Evolutionary conservation across 2,797 vertebrate species (phyloP), one percentile per base, ranked within the genome.

Genomic region (Rhinophrynus dorsalis): DNA sequence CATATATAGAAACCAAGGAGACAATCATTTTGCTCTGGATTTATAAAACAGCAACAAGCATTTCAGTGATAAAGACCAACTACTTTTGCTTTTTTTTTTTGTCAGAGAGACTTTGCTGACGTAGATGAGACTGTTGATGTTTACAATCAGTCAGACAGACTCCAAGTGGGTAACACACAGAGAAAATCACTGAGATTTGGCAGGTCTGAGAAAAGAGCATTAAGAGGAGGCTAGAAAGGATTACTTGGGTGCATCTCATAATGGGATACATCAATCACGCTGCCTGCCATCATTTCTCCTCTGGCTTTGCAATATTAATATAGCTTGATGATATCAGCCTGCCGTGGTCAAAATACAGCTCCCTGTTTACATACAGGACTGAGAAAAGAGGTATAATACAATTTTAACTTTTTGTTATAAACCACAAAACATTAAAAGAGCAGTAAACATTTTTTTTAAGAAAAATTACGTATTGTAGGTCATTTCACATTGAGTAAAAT

Each of bases 221-320:
- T 69, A 69, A 18, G 13, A 30, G 32, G 20, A 62, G 57, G 40
- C 58, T 55, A 29, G 58, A 54, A 61, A 48, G 57, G 45, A 61
- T 69, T 54, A 58, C 17, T 18, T 62, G 47, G 24, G 13, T 42
- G 7, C 51, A 38, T 35, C 51, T 30, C 12, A 51, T 69, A 69
- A 69, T 62, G 48, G 57, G 67, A 55, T 12, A 24, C 58, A 69
- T 69, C 67, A 69, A 69, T 69, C 67, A 69, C 37, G 7, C 21
- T 21, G 20, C 3, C 26, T 24, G 37, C 11, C 57, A 30, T 50
- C 42, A 9, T 18, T 45, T 20, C 2, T 37, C 33, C 30, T 24
- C 37, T 45, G 35, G 1, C 15, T 44, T 37, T 52, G 8, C 27
- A 35, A 42, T 32, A 52, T 20, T n/a, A 26, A 23, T 35, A 58